Evolutionary conservation across 2,113 vertebrate species (phyloP).

Genomic region (Melanerpes aurifrons): DNA sequence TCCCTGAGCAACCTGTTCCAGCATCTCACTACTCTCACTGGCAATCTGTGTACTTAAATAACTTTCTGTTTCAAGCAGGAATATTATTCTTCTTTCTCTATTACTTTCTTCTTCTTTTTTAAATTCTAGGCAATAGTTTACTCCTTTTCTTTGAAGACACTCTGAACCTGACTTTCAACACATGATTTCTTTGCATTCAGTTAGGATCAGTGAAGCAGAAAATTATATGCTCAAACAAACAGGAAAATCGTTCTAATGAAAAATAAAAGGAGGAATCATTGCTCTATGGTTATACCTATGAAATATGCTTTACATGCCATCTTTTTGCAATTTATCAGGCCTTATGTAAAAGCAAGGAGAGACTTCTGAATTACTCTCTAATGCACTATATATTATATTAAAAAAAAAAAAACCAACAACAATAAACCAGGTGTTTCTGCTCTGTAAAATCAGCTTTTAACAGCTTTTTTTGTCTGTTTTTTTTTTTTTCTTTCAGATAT

Average conservation of each 20-base stretch:
- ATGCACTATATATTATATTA: neutral
- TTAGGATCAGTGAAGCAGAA: constrained; percentile 43
- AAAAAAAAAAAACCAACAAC: too few species aligned
- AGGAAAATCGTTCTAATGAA: constrained; percentile 44
- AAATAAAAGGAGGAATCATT: constrained; percentile 36
- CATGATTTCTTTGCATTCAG: neutral
- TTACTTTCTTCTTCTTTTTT: neutral
- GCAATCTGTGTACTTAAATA: constrained; percentile 30
- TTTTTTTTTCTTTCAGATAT: neutral
- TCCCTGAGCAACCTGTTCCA: too few species aligned
- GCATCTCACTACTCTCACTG: too few species aligned
- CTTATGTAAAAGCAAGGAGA: constrained; percentile 23
- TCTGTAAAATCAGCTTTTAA: neutral
- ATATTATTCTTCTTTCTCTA: neutral
- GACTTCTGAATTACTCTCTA: neutral
- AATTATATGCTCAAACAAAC: constrained; percentile 20
- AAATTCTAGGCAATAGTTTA: neutral
- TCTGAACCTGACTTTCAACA: constrained; percentile 1
- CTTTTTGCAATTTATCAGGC: constrained; percentile 13
- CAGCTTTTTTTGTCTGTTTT: neutral
- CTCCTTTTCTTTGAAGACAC: neutral
- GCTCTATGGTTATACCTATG: neutral
- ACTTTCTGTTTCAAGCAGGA: neutral
- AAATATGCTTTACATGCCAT: neutral
- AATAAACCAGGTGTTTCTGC: neutral